phyloP scores from a whole-genome alignment of 2,888 invertebrate species.

The Alsophila aescularia region DNA sequence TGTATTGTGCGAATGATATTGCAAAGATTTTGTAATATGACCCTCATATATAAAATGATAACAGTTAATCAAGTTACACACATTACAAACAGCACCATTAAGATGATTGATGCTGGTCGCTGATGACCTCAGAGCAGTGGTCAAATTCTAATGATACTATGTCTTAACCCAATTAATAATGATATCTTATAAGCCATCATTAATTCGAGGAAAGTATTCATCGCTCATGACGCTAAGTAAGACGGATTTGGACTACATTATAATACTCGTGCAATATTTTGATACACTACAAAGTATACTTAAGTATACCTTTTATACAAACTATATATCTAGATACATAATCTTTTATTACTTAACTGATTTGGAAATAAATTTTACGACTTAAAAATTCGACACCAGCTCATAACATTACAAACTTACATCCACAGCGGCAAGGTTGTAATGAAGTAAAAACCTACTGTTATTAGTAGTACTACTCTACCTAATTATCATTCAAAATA shows the following conservation, averaged over 20 bases:
- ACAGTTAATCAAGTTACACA: neutral
- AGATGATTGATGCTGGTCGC: conserved; percentile 35
- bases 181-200: conserved; percentile 66
- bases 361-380: too few relatives aligned
- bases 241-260: neutral
- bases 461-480: conserved; percentile 15
- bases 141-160: conserved; percentile 55
- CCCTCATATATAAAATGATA: neutral
- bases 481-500: conserved; percentile 22
- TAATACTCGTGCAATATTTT: neutral
- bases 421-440: neutral
- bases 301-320: too few relatives aligned
- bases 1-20: too few relatives aligned
- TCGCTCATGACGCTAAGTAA: conserved; percentile 45
- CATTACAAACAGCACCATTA: conserved; percentile 23
- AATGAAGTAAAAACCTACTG: conserved; percentile 9
- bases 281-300: too few relatives aligned
- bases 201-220: conserved; percentile 67
- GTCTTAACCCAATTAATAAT: conserved; percentile 77
- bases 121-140: conserved; percentile 24
- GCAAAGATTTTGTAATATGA: neutral
- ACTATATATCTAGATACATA: too few relatives aligned
- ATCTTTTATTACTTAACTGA: too few relatives aligned
- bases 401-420: neutral
- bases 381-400: too few relatives aligned